These are phyloP conservation scores for Crypturellus undulatus DNA, from an alignment of 2,113 vertebrate genomes.

Conservation along the genomic window DNA sequence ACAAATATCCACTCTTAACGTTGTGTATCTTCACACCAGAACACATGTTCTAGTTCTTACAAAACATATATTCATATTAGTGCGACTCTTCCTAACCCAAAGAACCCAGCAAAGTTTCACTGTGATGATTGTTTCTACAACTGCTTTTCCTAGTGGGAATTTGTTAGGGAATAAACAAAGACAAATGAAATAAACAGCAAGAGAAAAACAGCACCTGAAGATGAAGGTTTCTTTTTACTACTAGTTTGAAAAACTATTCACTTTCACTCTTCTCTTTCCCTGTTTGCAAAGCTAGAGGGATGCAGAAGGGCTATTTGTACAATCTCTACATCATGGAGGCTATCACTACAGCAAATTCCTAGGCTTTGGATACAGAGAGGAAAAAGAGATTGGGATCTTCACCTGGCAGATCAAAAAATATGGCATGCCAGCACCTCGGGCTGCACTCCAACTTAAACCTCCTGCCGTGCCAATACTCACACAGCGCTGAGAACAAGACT, in stretches of 20 bases:
- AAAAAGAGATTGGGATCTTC: background rate
- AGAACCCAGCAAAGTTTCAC: background rate
- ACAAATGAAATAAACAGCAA: background rate
- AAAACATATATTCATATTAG: background rate
- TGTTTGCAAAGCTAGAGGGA: background rate
- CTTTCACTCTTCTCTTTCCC: background rate
- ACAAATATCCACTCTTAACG: background rate
- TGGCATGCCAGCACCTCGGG: background rate
- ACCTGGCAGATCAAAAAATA: background rate
- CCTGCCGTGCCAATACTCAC: background rate
- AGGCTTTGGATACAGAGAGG: background rate
- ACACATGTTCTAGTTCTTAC: background rate
- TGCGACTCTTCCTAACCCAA: background rate
- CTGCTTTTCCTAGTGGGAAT: background rate
- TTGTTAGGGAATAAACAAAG: background rate
- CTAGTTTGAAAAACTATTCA: no score
- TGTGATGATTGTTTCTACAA: background rate
- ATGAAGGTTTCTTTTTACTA: background rate
- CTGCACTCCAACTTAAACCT: background rate
- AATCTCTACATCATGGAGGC: background rate
- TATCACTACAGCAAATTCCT: background rate
- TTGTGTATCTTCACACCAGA: background rate
- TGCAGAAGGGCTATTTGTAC: background rate
- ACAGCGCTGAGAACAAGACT: background rate
- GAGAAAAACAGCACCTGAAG: background rate